Evolutionary conservation across 37 sponge, comb jelly and placozoan genomes (phyloP).

Genomic region (Amphimedon queenslandica): DNA sequence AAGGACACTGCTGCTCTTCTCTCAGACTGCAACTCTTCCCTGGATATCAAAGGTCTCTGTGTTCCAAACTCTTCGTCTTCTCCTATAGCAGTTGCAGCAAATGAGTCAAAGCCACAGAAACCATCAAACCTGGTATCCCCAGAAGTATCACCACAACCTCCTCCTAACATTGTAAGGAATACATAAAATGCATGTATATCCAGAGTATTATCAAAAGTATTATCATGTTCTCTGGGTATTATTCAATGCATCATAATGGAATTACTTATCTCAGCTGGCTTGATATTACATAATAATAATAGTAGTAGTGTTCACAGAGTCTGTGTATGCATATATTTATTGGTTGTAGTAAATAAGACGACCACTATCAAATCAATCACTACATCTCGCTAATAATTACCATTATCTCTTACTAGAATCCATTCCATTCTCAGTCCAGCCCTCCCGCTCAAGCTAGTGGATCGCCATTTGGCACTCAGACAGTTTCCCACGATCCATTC

Average conservation of each 20-base stretch:
- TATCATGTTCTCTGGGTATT: background rate
- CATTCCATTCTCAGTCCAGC: background rate
- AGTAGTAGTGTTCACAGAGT: background rate
- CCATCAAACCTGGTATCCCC: background rate
- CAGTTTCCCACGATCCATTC: background rate
- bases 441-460: background rate
- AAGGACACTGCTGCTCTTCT: background rate
- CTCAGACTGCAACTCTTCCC: background rate
- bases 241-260: background rate
- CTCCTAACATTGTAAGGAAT: background rate
- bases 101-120: background rate
- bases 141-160: background rate
- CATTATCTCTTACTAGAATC: background rate
- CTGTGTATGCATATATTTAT: background rate
- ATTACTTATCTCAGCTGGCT: background rate
- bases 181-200: background rate
- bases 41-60: slow-evolving; percentile 9
- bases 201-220: background rate
- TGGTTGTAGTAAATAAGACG: background rate
- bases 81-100: background rate
- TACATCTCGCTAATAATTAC: background rate
- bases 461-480: background rate
- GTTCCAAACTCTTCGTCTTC: slow-evolving; percentile 6
- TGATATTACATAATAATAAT: background rate
- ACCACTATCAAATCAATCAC: background rate